Evolutionary conservation across 2,113 vertebrate species (phyloP).

Genomic region (Ameiurus melas): DNA sequence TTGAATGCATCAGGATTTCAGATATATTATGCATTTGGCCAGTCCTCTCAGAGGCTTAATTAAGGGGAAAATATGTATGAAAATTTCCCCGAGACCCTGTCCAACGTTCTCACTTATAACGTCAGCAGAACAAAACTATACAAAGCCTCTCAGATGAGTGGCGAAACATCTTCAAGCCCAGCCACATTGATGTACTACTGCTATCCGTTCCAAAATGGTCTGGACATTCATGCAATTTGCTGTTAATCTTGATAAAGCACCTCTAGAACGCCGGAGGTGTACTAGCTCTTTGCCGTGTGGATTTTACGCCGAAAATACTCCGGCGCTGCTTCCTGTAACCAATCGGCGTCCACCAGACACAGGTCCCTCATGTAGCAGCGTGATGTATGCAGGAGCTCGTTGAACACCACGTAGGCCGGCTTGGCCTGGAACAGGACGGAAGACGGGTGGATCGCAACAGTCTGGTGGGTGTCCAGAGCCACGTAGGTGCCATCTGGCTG

Average conservation of each 20-base stretch:
- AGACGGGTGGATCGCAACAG: constrained; percentile 89
- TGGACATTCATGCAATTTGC: neutral
- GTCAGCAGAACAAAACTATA: neutral
- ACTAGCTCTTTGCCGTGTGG: constrained; percentile 68
- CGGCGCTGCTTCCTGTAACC: constrained; percentile 87
- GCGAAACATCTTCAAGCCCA: neutral
- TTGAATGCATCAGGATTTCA: neutral
- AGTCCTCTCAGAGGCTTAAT: neutral
- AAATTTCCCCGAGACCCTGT: neutral
- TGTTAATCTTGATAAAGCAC: neutral
- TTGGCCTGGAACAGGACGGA: constrained; percentile 91
- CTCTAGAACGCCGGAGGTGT: neutral
- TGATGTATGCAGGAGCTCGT: constrained; percentile 86
- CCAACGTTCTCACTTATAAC: neutral
- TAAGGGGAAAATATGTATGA: neutral
- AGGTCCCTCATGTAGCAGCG: constrained; percentile 95
- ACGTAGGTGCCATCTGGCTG: constrained; percentile 85
- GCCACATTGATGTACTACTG: neutral
- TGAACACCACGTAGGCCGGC: constrained; percentile 88
- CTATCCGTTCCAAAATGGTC: neutral
- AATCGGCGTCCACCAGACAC: constrained; percentile 86
- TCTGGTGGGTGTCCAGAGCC: constrained; percentile 84
- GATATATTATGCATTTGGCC: neutral
- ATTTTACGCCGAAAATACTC: constrained; percentile 87
- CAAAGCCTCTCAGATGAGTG: neutral